Base-by-base conservation (phyloP, 2,797 vertebrate species). In the Distichodus sexfasciatus region DNA sequence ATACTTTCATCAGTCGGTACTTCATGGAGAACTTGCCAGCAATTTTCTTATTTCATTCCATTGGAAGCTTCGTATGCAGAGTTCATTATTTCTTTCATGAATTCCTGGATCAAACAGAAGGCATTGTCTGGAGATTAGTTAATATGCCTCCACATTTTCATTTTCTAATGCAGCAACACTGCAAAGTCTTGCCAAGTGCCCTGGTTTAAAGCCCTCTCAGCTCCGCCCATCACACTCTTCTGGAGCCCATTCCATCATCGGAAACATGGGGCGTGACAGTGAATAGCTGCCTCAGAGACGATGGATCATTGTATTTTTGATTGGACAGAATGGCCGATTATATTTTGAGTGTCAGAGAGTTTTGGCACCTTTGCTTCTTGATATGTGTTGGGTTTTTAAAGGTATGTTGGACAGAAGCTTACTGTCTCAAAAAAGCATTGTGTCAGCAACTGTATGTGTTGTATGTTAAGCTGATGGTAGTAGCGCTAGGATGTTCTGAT, bases 181-280 rank as follows among this genome's bases (percentile, higher is more conserved):
- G 66, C 15, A 21, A 63, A 71, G 58, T 47, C 28, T 71, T 64
- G 55, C 61, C 71, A 79, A 77, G 43, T 66, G 7, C 12, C 57
- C 46, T 51, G 78, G 84, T 73, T 71, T 75, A 53, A 60, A 76
- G 23, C 43, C 54, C 69, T n/a, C 63, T 21, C 12, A 15, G 24
- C 23, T 29, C 38, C 57, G 2, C 36, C 36, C 54, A 74, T 75
- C 73, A 63, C 21, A 15, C 33, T 68, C 19, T 38, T 40, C 29
- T 41, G 26, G 29, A 75, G 51, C 72, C 64, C 38, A 58, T 58
- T 76, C 55, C 80, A 35, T 66, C 61, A 35, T 31, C 14, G 19
- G 40, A 55, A 51, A 60, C n/a, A 46, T 59, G 41, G 24, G 12
- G n/a, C 15, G 26, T 36, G 54, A 61, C 54, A 41, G 29, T 67